Percentiles rank a stretch among this genome's conserved stretches.
phyloP scores from a whole-genome alignment of 2,113 vertebrate genomes.

The Epinephelus fuscoguttatus region DNA sequence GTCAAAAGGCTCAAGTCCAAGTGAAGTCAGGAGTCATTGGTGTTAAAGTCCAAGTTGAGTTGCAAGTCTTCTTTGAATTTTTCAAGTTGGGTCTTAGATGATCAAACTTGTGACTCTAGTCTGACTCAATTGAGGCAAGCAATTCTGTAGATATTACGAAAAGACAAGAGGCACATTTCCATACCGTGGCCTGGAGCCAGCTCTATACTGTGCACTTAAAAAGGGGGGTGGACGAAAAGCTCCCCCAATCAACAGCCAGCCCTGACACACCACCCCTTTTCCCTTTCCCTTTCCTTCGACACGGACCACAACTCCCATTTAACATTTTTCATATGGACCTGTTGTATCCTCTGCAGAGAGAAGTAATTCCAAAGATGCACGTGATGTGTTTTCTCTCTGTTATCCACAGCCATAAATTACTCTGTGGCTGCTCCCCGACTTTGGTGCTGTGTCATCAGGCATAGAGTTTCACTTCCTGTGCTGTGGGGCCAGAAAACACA shows the following conservation, averaged over 20 bases:
- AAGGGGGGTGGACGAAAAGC: slow-evolving; percentile 39
- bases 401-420: slow-evolving; percentile 42
- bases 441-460: slow-evolving; percentile 32
- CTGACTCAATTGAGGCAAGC: too few relatives aligned
- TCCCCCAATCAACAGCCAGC: slow-evolving; percentile 67
- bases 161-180: background rate
- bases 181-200: slow-evolving; percentile 14
- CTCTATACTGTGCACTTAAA: slow-evolving; percentile 33
- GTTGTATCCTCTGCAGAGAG: slow-evolving; percentile 7
- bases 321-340: slow-evolving; percentile 57
- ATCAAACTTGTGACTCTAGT: too few relatives aligned
- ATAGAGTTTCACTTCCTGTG: slow-evolving; percentile 50
- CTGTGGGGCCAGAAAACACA: slow-evolving; percentile 35
- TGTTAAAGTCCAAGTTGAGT: too few relatives aligned
- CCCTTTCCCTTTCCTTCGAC: slow-evolving; percentile 1
- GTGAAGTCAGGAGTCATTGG: too few relatives aligned
- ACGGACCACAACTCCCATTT: slow-evolving; percentile 33
- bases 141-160: background rate
- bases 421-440: background rate
- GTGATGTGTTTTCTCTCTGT: slow-evolving; percentile 22
- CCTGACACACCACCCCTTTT: slow-evolving; percentile 39
- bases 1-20: too few relatives aligned
- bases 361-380: slow-evolving; percentile 24
- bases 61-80: too few relatives aligned
- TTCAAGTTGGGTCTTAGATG: too few relatives aligned